A percentile compares a stretch with the other conserved stretches of the same genome.
These are phyloP conservation scores for Lumbricus terrestris DNA, from an alignment of 2,888 invertebrate genomes.

Conservation along the genomic window DNA sequence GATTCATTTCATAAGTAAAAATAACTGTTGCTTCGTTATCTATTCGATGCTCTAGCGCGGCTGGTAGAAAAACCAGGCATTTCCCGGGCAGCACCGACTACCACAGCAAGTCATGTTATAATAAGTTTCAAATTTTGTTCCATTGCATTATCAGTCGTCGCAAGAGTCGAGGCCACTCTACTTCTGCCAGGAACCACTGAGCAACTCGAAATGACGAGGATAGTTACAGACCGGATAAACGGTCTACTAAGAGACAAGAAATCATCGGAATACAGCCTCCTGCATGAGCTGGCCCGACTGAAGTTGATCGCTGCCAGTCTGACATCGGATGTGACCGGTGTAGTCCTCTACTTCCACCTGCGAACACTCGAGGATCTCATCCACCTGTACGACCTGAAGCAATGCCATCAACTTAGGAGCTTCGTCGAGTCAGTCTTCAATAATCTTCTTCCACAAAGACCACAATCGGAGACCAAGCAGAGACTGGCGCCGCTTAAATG, in stretches of 20 bases:
- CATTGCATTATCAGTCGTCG: not conserved
- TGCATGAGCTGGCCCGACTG: not conserved
- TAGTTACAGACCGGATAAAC: not conserved
- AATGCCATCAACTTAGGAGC: not conserved
- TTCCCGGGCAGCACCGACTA: too few relatives aligned
- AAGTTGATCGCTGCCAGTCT: not conserved
- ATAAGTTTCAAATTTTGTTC: not conserved
- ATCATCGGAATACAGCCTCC: not conserved
- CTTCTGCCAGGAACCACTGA: not conserved
- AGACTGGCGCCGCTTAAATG: not conserved
- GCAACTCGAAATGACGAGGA: not conserved
- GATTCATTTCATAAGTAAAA: too few relatives aligned
- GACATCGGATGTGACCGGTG: not conserved
- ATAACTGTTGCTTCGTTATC: too few relatives aligned
- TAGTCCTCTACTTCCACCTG: not conserved
- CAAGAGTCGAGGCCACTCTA: not conserved
- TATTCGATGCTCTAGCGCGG: too few relatives aligned
- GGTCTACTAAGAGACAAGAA: not conserved
- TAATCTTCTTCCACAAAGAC: not conserved
- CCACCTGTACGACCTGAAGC: not conserved
- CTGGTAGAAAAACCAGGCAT: too few relatives aligned
- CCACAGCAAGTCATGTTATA: too few relatives aligned
- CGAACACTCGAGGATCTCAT: not conserved
- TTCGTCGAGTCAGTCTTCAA: conserved; percentile 5
- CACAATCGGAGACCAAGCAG: not conserved